Evolutionary conservation across 2,113 vertebrate species (phyloP), one percentile per base, ranked within the genome.

Genomic region (Bambusicola thoracicus): DNA sequence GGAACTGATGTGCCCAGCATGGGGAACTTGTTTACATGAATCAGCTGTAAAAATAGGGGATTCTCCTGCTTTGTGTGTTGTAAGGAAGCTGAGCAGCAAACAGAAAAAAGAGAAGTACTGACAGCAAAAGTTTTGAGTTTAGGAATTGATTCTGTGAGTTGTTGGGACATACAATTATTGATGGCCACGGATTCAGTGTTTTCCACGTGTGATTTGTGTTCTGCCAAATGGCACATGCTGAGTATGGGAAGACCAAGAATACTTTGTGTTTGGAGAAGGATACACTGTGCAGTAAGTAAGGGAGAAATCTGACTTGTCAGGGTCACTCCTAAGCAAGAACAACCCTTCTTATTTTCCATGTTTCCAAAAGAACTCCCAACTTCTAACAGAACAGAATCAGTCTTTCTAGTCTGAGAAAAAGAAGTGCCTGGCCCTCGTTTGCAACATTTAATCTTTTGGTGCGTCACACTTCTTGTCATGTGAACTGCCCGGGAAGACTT

Each of bases 1-100:
- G 89, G 95, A 95, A 94, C 79, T 87, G 63, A 17, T 27, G 85
- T 90, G 46, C 46, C 68, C 56, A 75, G 72, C 46, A 94, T 93
- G 90, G 6, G 83, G 90, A 97, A 94, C 90, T 95, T 90, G 43
- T 53, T 88, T 81, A 48, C 13, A 44, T 32, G 40, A 88, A 88
- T 67, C 58, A 62, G 16, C 68, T 81, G 68, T 81, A 72, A 91
- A 92, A 81, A 81, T 21, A 61, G 82, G 67, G 88, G 77, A 61
- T 74, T 95, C 77, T 94, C 61, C 61, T 58, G 34, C 82, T 68
- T 27, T 6, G 4, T 80, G 56, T 68, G 43, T 59, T 68, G 30
- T 72, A 85, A 88, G 82, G 85, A 94, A 94, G 69, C 67, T 89
- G 51, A 78, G 59, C 68, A 91, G 55, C 76, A 91, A 91, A 66